phyloP scores from a whole-genome alignment of 2,797 vertebrate species.

The Myotis pilosus region DNA sequence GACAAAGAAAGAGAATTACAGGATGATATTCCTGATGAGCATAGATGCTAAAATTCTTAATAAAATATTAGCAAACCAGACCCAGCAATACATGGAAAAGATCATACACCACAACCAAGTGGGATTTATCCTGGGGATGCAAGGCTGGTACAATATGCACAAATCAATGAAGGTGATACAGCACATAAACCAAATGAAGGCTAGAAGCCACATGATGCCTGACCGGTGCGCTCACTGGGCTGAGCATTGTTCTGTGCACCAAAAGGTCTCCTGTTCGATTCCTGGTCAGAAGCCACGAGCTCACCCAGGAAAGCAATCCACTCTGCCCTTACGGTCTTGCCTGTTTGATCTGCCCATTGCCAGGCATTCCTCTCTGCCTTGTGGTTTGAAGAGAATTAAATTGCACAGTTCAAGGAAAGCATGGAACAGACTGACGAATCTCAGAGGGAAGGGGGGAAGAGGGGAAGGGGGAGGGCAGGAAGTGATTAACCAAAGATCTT shows the following conservation, averaged over 20 bases:
- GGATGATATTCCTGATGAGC: neutral
- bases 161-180: neutral
- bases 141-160: neutral
- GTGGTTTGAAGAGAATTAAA: neutral
- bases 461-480: too few relatives aligned
- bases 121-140: neutral
- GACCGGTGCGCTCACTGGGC: too few relatives aligned
- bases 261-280: too few relatives aligned
- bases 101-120: neutral
- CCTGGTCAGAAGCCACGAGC: neutral
- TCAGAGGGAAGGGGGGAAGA: too few relatives aligned
- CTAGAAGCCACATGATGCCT: neutral
- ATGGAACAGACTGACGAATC: too few relatives aligned
- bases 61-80: neutral
- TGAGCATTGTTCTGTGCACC: too few relatives aligned
- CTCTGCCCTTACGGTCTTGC: neutral
- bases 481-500: too few relatives aligned
- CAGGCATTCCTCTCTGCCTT: neutral
- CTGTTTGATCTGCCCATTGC: neutral
- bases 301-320: neutral
- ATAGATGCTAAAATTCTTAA: neutral
- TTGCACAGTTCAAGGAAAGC: neutral
- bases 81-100: neutral
- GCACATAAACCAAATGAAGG: neutral
- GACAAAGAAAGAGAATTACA: neutral